phyloP scores from a whole-genome alignment of 2,797 vertebrate genomes.

The Acanthiza pusilla region DNA sequence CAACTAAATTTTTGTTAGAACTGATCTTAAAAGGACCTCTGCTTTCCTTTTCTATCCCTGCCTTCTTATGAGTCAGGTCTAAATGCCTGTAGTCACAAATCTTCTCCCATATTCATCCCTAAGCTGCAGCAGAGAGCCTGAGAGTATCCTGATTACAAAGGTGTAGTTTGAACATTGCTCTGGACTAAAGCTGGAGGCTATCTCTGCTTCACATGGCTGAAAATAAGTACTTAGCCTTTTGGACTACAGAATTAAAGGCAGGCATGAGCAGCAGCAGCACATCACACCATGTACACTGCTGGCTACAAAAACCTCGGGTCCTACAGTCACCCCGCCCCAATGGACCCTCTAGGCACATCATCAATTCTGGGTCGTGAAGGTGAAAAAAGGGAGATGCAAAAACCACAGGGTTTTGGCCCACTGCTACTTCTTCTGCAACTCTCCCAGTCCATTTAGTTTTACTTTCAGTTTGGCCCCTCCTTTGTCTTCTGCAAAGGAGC shows the following conservation, averaged over 20 bases:
- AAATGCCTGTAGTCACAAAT: background rate
- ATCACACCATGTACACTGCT: background rate
- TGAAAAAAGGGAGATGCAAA: background rate
- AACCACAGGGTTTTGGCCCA: rapidly evolving
- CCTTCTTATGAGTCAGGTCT: background rate
- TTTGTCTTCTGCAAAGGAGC: background rate
- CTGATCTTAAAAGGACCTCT: background rate
- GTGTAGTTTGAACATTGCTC: background rate
- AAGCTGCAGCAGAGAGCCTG: background rate
- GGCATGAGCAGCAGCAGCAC: background rate
- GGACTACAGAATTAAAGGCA: conserved; percentile 34
- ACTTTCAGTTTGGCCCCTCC: background rate
- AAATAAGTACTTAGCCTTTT: conserved; percentile 20
- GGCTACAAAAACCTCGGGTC: background rate
- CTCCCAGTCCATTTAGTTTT: background rate
- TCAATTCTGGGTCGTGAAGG: background rate
- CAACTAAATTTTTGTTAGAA: background rate
- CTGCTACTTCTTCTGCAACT: background rate
- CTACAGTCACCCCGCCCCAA: background rate
- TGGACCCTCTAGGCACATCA: background rate
- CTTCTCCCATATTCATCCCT: background rate
- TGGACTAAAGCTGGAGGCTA: background rate
- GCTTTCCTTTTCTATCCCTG: background rate
- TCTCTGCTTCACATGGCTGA: background rate
- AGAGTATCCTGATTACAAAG: background rate